Conservation (phyloP, 2,888 invertebrate genomes). For the Schizaphis graminum region DNA sequence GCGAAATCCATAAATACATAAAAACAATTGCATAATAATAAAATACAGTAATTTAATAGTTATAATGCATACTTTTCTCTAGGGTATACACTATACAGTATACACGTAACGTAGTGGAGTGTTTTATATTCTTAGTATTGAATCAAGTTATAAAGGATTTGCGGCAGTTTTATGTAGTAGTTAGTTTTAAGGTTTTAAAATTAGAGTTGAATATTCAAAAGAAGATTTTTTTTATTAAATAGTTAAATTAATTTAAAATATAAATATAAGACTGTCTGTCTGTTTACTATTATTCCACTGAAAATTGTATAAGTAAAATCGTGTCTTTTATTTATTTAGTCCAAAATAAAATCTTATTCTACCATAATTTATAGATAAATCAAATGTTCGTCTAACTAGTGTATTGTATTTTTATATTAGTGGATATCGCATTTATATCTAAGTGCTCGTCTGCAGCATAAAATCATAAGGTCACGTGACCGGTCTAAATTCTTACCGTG, state of each 20-base stretch:
- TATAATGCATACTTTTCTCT: not conserved
- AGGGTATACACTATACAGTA: not conserved
- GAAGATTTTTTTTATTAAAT: not conserved
- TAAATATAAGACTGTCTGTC: not conserved
- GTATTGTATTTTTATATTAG: no score
- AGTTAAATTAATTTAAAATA: not conserved
- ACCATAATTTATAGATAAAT: not conserved
- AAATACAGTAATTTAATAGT: not conserved
- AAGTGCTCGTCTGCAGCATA: not conserved
- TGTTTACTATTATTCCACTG: not conserved
- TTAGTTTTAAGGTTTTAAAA: not conserved
- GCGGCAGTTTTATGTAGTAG: not conserved
- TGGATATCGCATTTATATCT: not conserved
- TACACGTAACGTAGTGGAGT: not conserved
- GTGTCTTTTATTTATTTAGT: not conserved
- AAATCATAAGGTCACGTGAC: not conserved
- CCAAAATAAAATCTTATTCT: not conserved
- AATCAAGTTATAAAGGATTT: not conserved
- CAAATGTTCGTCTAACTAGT: not conserved
- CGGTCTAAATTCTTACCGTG: conserved; percentile 68
- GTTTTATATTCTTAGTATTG: not conserved
- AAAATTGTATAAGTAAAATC: not conserved
- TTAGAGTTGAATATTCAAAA: not conserved
- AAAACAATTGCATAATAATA: not conserved
- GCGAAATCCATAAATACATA: not conserved